phyloP scores from a whole-genome alignment of 2,797 vertebrate species.

The Pipistrellus pygmaeus region DNA sequence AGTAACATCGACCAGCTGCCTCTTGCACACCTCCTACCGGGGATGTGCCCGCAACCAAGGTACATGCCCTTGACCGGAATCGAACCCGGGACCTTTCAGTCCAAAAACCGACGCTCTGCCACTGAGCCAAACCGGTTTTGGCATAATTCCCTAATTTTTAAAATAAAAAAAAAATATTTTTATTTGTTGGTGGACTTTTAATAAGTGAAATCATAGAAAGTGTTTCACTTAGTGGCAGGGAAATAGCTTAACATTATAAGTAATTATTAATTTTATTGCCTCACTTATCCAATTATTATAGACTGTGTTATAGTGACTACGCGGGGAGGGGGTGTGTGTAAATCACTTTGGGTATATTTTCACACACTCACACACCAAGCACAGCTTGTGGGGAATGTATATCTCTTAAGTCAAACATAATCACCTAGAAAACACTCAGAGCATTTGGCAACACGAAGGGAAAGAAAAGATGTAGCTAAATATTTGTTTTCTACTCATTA shows the following conservation, averaged over 20 bases:
- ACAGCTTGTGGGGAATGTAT: not conserved
- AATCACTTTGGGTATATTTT: not conserved
- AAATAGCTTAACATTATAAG: not conserved
- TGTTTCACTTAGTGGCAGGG: not conserved
- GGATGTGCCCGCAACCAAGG: too few relatives aligned
- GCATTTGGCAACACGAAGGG: not conserved
- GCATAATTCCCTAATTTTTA: not conserved
- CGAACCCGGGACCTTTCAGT: too few relatives aligned
- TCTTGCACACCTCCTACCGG: too few relatives aligned
- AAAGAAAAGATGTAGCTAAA: not conserved
- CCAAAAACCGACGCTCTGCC: too few relatives aligned
- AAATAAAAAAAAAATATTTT: conserved; percentile 17
- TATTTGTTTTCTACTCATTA: not conserved
- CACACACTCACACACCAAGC: not conserved
- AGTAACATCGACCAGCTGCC: too few relatives aligned
- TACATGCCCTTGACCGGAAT: too few relatives aligned
- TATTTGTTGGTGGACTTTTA: not conserved
- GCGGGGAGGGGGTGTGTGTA: not conserved
- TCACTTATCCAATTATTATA: not conserved
- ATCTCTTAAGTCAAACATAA: not conserved
- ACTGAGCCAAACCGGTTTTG: too few relatives aligned
- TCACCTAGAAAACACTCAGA: not conserved
- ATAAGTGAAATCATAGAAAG: conserved; percentile 1
- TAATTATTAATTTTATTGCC: not conserved
- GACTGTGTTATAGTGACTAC: not conserved